Evolutionary conservation across 2,888 invertebrate species (phyloP).

Genomic region (Sinohyriopsis cumingii): DNA sequence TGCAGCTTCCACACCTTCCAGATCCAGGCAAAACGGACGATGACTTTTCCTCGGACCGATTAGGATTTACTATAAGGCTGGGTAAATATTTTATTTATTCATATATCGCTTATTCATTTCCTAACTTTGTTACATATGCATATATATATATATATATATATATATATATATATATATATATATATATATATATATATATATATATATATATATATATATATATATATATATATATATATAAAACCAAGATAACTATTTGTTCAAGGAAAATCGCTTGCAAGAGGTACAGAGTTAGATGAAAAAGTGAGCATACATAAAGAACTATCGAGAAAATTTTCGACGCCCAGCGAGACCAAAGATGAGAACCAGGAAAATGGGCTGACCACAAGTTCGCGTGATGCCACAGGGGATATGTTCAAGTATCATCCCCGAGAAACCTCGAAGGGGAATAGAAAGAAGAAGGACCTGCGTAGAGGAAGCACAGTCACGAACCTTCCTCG

Average conservation of each 20-base stretch:
- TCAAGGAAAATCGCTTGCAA: too few relatives aligned
- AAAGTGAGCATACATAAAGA: too few relatives aligned
- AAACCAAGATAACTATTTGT: too few relatives aligned
- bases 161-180: conserved; percentile 10
- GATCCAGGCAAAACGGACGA: conserved; percentile 40
- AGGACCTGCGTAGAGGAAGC: conserved; percentile 3
- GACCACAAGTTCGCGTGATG: not conserved
- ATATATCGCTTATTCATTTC: too few relatives aligned
- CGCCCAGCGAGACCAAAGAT: not conserved
- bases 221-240: conserved; percentile 6
- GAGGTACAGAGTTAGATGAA: too few relatives aligned
- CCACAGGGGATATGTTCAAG: too few relatives aligned
- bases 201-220: conserved; percentile 11
- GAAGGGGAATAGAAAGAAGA: not conserved
- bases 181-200: conserved; percentile 13
- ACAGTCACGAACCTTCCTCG: not conserved
- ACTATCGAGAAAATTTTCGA: too few relatives aligned
- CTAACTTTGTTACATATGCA: not conserved
- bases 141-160: conserved; percentile 10
- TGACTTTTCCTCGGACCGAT: not conserved
- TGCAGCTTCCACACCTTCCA: conserved; percentile 40
- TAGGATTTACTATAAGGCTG: too few relatives aligned
- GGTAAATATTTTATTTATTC: not conserved
- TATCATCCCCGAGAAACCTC: not conserved
- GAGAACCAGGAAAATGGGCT: not conserved